Evolutionary conservation across 2,113 vertebrate genomes (phyloP).

Genomic region (Ammodramus savannarum): DNA sequence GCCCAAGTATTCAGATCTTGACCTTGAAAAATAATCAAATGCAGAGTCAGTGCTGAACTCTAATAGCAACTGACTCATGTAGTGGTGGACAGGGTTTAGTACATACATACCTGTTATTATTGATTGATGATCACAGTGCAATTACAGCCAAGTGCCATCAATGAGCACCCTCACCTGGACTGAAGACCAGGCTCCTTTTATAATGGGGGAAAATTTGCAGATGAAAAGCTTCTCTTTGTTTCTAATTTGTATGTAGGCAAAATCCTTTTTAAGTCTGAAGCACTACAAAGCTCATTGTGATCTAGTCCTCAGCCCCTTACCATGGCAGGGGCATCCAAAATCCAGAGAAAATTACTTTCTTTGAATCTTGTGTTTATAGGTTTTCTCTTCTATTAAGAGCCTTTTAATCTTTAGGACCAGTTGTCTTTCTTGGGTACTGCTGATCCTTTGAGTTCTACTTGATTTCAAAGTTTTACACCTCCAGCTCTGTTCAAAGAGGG

Average conservation of each 20-base stretch:
- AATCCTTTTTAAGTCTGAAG: neutral
- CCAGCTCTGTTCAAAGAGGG: slow-evolving; percentile 2
- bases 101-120: rapidly evolving
- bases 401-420: neutral
- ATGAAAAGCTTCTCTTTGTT: neutral
- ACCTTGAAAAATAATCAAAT: neutral
- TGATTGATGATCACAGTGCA: neutral
- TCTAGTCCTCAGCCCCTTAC: neutral
- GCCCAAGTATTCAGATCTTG: neutral
- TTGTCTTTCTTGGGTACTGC: neutral
- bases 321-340: neutral
- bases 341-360: neutral
- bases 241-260: neutral
- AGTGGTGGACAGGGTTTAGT: neutral
- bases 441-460: neutral
- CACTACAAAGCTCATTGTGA: neutral
- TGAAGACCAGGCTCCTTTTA: neutral
- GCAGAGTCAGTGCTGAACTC: neutral
- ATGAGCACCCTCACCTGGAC: neutral
- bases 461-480: slow-evolving; percentile 25
- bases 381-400: neutral
- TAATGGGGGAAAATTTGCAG: neutral
- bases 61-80: neutral
- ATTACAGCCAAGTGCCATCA: neutral
- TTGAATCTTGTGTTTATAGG: neutral